A percentile compares a stretch with the other conserved stretches of the same genome.
These are phyloP conservation scores for Parelbella ahira DNA, from an alignment of 2,888 invertebrate species.

Conservation along the genomic window DNA sequence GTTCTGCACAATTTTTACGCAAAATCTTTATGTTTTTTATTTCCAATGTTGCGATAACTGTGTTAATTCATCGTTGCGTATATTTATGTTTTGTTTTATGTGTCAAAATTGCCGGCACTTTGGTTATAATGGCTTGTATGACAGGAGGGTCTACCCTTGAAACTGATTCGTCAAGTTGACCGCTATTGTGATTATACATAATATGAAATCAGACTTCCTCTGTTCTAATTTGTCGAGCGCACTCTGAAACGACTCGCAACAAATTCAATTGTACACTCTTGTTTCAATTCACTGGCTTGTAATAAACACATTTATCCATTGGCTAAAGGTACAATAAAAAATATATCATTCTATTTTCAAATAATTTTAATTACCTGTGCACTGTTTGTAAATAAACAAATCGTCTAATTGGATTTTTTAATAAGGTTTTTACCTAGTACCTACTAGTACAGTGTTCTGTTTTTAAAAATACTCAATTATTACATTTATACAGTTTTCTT, in stretches of 20 bases:
- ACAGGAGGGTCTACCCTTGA: constrained; percentile 48
- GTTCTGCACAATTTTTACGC: constrained; percentile 9
- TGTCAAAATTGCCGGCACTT: constrained; percentile 51
- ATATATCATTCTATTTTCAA: too few species aligned
- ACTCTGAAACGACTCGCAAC: not conserved
- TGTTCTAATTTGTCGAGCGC: constrained; percentile 15
- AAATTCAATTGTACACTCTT: not conserved
- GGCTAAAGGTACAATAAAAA: too few species aligned
- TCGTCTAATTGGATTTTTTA: too few species aligned
- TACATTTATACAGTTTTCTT: too few species aligned
- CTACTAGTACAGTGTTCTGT: too few species aligned
- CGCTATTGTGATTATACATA: constrained; percentile 7
- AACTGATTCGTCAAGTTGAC: constrained; percentile 25
- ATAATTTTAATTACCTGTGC: too few species aligned
- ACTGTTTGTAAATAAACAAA: too few species aligned
- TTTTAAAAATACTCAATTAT: too few species aligned
- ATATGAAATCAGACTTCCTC: constrained; percentile 8
- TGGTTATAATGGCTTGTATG: constrained; percentile 52
- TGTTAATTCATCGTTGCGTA: not conserved
- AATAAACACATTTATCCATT: too few species aligned
- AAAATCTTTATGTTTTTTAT: constrained; percentile 1
- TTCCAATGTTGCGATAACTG: not conserved
- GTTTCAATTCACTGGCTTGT: too few species aligned
- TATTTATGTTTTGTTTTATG: constrained; percentile 20
- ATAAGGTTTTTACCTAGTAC: too few species aligned